phyloP scores from a whole-genome alignment of 2,797 vertebrate genomes.

The Vespertilio murinus region DNA sequence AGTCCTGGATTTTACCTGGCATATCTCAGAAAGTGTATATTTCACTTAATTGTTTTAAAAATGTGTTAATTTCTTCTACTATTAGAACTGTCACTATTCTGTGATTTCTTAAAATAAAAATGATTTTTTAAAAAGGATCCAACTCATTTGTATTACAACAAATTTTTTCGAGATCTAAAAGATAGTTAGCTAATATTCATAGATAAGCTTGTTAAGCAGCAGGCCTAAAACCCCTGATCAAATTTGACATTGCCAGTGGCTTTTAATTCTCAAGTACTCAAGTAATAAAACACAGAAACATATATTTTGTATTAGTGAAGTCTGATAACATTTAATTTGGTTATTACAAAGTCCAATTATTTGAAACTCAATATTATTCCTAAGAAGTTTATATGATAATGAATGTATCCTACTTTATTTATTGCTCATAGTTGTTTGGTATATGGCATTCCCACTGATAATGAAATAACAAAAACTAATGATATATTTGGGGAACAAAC shows the following conservation, averaged over 20 bases:
- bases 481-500: conserved; percentile 32
- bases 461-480: conserved; percentile 31
- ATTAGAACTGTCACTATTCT: not conserved
- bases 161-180: conserved; percentile 2
- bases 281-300: conserved; percentile 14
- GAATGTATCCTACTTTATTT: conserved; percentile 35
- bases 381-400: conserved; percentile 49
- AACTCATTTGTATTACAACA: not conserved
- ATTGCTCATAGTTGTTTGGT: conserved; percentile 42
- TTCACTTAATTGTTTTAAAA: not conserved
- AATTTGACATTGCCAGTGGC: not conserved
- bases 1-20: not conserved
- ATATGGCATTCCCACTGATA: conserved; percentile 18
- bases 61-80: not conserved
- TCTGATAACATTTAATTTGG: not conserved
- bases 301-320: conserved; percentile 14
- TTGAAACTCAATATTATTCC: conserved; percentile 34
- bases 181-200: conserved; percentile 27
- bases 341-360: conserved; percentile 40
- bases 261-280: conserved; percentile 28
- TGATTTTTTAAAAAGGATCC: not conserved
- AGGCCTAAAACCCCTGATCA: conserved; percentile 31
- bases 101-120: conserved; percentile 1
- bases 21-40: not conserved
- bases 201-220: conserved; percentile 21